Evolutionary conservation across 2,113 vertebrate genomes (phyloP).

Genomic region (Neopipo cinnamomea): DNA sequence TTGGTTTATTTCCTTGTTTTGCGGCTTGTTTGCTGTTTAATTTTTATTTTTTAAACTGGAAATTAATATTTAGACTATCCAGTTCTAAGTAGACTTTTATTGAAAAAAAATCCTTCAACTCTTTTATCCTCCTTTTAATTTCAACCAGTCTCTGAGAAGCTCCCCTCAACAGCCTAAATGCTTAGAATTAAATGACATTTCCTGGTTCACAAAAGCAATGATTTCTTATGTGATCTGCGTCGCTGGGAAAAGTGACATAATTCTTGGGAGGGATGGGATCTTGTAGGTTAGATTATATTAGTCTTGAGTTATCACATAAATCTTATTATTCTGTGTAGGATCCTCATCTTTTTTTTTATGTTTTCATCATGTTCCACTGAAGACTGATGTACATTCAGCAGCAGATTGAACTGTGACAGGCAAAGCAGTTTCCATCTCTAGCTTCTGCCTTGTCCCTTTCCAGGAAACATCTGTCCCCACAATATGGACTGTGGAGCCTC

Average conservation of each 20-base stretch:
- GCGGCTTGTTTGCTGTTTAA: not conserved
- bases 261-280: not conserved
- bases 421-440: not conserved
- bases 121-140: not conserved
- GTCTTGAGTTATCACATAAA: not conserved
- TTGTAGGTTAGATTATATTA: not conserved
- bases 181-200: conserved; percentile 14
- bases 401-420: not conserved
- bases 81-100: not conserved
- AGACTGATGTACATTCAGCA: not conserved
- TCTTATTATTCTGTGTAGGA: not conserved
- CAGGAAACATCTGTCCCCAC: accelerated
- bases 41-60: not conserved
- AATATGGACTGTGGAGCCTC: not conserved
- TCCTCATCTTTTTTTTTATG: not conserved
- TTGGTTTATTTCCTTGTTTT: not conserved
- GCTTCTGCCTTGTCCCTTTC: not conserved
- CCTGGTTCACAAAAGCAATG: not conserved
- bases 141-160: not conserved
- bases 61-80: conserved; percentile 1
- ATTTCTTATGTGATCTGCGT: not conserved
- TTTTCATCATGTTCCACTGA: not conserved
- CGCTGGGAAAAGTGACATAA: not conserved
- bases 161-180: not conserved
- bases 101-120: not conserved